These are phyloP conservation scores for Unio pictorum DNA, from an alignment of 2,888 invertebrate genomes.

Conservation along the genomic window DNA sequence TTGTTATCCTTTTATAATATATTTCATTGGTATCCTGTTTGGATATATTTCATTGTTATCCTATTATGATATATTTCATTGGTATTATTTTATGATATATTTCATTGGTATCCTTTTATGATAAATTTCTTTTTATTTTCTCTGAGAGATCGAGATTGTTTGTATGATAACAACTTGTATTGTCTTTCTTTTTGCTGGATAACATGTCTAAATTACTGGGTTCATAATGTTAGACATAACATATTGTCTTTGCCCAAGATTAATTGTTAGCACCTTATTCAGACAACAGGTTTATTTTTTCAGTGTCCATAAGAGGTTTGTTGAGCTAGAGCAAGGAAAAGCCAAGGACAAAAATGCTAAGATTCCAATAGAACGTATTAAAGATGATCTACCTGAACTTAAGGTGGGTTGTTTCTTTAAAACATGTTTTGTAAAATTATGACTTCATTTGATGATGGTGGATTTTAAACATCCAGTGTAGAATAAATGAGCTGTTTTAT, in stretches of 20 bases:
- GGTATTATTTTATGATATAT: too few relatives aligned
- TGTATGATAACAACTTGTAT: neutral
- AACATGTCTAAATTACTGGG: neutral
- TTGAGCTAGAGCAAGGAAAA: conserved; percentile 44
- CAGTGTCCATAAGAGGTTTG: conserved; percentile 68
- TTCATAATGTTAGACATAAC: neutral
- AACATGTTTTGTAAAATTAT: too few relatives aligned
- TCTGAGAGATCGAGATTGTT: too few relatives aligned
- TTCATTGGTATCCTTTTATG: too few relatives aligned
- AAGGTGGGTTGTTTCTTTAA: conserved; percentile 47
- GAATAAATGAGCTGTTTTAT: too few relatives aligned
- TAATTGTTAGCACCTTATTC: neutral
- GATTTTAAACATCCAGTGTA: too few relatives aligned
- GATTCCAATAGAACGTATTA: conserved; percentile 52
- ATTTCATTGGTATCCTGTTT: too few relatives aligned
- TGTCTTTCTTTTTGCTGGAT: neutral
- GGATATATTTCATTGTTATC: too few relatives aligned
- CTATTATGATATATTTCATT: too few relatives aligned
- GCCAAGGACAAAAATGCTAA: conserved; percentile 57
- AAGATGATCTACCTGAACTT: conserved; percentile 61
- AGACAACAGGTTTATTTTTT: conserved; percentile 12
- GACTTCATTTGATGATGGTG: too few relatives aligned
- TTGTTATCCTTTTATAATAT: too few relatives aligned
- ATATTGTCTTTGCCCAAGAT: neutral
- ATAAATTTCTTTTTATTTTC: too few relatives aligned